Evolutionary conservation across 2,888 invertebrate species (phyloP), one percentile per base, ranked within the genome.

Genomic region (Xanthorhoe designata): DNA sequence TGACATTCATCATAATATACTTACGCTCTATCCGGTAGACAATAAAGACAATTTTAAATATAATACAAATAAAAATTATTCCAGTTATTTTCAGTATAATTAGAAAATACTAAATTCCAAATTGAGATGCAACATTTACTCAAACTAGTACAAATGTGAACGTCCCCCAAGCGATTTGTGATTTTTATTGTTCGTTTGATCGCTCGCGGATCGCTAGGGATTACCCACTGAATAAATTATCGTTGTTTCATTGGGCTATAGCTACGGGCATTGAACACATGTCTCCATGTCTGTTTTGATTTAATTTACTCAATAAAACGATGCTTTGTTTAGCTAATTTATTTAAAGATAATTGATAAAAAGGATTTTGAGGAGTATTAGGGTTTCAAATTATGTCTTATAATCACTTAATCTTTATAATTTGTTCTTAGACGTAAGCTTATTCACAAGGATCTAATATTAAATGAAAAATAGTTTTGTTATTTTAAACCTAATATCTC

Each of bases 181-280:
- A 90, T 90, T 90, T 88, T 86, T 84, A 88, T 90, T 90, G 84
- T 86, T 78, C 85, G 79, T 84, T 81, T 81, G 84, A 85, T 83
- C 81, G 78, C 79, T 76, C 69, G 69, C 71, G 72, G 78, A 78
- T 80, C 81, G 78, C 78, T 65, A 69, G 73, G 84, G 88, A 87
- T 90, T 89, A 90, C 80, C 69, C 72, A 75, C 81, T 81, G 88
- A 86, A 90, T 87, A 88, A 80, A 87, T 89, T 86, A 90, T 85
- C 77, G 80, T 66, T 78, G 77, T 87, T 88, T 86, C 78, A 88
- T 85, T 77, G 59, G 2, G 45, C 24, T 57, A 53, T 62, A 49
- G 68, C 66, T 62, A 54, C 56, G 52, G 55, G 63, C 67, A 55
- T 55, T 35, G 55, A 32, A 42, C 50, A 68, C 64, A 57, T 68